phyloP scores from a whole-genome alignment of 23 tunicate genomes.

The Styela clava region DNA sequence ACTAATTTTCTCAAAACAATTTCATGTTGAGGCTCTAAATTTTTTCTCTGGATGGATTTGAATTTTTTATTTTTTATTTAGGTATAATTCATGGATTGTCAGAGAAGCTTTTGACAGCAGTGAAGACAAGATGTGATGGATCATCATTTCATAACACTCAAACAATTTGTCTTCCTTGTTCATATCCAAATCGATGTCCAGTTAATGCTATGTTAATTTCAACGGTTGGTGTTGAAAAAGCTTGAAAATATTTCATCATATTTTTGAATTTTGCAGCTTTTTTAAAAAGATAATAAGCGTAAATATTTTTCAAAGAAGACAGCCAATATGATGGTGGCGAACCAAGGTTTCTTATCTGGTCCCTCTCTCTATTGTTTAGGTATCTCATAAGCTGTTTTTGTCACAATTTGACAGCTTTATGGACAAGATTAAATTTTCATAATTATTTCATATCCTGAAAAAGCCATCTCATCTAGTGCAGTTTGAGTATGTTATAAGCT shows the following conservation, averaged over 20 bases:
- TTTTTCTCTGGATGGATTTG: too few species aligned
- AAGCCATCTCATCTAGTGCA: too few species aligned
- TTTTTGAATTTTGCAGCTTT: constrained; percentile 2
- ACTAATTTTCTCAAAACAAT: too few species aligned
- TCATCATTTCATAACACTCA: background rate
- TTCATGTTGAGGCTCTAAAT: too few species aligned
- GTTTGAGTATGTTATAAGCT: too few species aligned
- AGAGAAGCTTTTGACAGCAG: constrained; percentile 21
- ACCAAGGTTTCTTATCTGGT: too few species aligned
- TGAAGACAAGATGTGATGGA: constrained; percentile 36
- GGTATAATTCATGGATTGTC: constrained; percentile 60
- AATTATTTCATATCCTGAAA: too few species aligned
- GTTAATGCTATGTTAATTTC: background rate
- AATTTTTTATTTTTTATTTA: background rate
- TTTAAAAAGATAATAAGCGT: background rate
- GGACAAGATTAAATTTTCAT: too few species aligned
- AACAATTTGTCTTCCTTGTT: constrained; percentile 38
- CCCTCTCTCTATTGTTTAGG: too few species aligned
- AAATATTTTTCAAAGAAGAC: background rate
- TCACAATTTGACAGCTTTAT: too few species aligned
- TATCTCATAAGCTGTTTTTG: too few species aligned
- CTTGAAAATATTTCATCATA: background rate
- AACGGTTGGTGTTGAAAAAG: background rate
- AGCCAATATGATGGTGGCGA: too few species aligned
- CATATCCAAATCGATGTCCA: constrained; percentile 18